Conservation (phyloP, 2,113 vertebrate species). For the Dryoscopus gambensis region DNA sequence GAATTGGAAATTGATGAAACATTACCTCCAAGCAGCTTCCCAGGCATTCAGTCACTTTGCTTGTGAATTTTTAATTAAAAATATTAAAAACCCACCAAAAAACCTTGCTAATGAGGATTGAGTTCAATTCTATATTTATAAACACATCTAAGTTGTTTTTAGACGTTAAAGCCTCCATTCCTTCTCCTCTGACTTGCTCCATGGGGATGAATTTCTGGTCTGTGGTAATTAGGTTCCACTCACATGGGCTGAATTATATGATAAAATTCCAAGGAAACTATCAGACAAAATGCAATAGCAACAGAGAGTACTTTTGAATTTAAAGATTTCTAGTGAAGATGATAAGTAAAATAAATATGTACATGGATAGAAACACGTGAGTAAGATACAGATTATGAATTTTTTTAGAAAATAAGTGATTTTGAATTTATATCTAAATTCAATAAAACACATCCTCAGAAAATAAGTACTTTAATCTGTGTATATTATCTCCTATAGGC, state of each 20-base stretch:
- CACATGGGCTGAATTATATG: neutral
- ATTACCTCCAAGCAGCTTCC: neutral
- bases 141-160: accelerated
- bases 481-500: neutral
- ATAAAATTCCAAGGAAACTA: neutral
- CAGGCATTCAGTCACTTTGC: neutral
- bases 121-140: neutral
- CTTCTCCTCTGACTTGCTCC: neutral
- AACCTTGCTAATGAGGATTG: neutral
- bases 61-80: neutral
- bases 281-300: neutral
- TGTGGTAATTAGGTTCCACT: neutral
- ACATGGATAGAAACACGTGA: neutral
- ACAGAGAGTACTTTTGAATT: neutral
- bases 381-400: accelerated
- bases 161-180: neutral
- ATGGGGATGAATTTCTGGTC: neutral
- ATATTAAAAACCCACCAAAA: neutral
- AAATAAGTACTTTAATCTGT: neutral
- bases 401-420: neutral
- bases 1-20: neutral
- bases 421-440: neutral
- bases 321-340: neutral
- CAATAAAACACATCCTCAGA: neutral
- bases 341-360: neutral